Evolutionary conservation across 2,888 invertebrate species (phyloP), one percentile per base, ranked within the genome.

Genomic region (Amphipoea lucens): DNA sequence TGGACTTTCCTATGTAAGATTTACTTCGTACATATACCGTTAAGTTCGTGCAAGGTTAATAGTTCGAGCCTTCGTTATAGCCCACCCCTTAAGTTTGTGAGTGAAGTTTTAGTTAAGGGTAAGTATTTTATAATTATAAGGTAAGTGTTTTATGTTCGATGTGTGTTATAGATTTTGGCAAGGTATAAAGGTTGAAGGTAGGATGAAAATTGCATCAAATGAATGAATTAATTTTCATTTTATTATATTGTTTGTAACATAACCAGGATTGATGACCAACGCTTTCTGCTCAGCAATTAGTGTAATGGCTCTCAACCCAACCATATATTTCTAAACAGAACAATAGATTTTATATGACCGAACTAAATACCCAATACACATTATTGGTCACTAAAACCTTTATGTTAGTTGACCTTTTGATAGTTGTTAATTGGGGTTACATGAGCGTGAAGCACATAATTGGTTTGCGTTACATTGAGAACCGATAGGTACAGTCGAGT

Each of bases 1-100:
- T n/a, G 67, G 66, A 84, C 81, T 85, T 74, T 20, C 65, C 73
- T 69, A 66, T 85, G 86, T 87, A 80, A 88, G 87, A 81, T 85
- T 79, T 84, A 85, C 76, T 86, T 78, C 5, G 68, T 71, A 76
- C 76, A 54, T 85, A 76, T 70, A 65, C 17, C 60, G 62, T 63
- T 70, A 63, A 84, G 73, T 82, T 79, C 20, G 6, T 63, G 78
- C 71, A 80, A 82, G 77, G 81, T 87, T 81, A 86, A 88, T 84
- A 84, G 82, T 88, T 74, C 3, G 23, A 51, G 12, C 69, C 66
- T 62, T 67, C 17, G 2, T 20, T 79, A 84, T 66, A 68, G 51
- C 57, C 66, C 51, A 40, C 68, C n/a, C 66, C 11, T 68, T 45
- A 69, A 73, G 72, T 80, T 76, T 79, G 36, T 69, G 51, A 40